Evolutionary conservation across 92 coral and sea anemone species (phyloP), one percentile per base, ranked within the genome.

Genomic region (Hydrozoanthus gracilis): DNA sequence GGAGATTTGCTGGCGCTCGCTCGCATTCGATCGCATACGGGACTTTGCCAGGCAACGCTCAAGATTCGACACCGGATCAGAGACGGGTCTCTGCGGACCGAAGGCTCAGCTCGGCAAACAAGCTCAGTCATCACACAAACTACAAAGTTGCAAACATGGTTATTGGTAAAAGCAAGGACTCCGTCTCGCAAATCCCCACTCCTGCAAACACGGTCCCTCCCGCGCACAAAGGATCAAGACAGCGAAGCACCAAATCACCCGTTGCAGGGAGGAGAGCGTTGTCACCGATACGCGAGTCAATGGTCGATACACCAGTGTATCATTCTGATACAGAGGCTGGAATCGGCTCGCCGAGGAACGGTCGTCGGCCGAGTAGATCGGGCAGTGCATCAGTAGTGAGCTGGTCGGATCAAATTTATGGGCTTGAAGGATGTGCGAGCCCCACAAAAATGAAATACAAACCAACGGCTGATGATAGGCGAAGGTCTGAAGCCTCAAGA

Each of bases 131-230:
- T 77, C 98, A 94, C 50, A 90, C 96, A 7, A 94, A 97, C 84
- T 97, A 97, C 88, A 97, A 97, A 86, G 98, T 97, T 15, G 99
- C 99, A 52, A 97, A 93, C 87, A 90, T 97, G 84, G 98, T 96
- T 65, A 97, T 97, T 60, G 99, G 99, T 4, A 95, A 96, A 89
- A 87, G 90, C 77, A 90, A 94, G 72, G 98, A 95, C 88, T 94
- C 95, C 0, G 82, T 70, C 58, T 61, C 84, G 44, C 89, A 78
- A 71, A 58, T 84, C 39, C 75, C 89, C 35, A 54, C 86, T 8
- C 90, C 94, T 7, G 83, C 91, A 3, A 93, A 78, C 65, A 88
- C 94, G n/a, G 93, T 83, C 44, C 82, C 88, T 67, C 77, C 93
- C 48, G 90, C 89, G 3, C 89, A 87, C 13, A 88, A 90, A 45